Evolutionary conservation across 2,888 invertebrate species (phyloP), one percentile per base, ranked within the genome.

Genomic region (Spialia ferax): DNA sequence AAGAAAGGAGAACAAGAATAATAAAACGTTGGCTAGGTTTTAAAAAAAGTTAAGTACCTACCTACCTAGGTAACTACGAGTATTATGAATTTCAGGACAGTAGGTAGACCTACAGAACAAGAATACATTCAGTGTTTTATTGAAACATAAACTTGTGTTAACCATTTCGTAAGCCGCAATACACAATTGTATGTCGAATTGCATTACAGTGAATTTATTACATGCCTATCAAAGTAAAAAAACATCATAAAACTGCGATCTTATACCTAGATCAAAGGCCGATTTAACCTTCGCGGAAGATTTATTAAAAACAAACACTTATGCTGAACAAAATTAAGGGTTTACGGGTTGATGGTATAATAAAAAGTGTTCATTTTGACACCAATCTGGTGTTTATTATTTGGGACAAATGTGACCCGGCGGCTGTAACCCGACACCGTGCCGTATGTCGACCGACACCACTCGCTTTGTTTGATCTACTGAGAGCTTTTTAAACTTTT

Each of bases 401-500:
- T 88, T 86, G 81, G 86, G 86, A 87, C 91, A 88, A 93, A 89
- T 91, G 93, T 87, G 93, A 91, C 89, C 90, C 88, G 85, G 75
- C 83, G 84, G 72, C 73, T 71, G 93, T 85, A 89, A 93, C 84
- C 83, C 74, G 77, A 93, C 80, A 91, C 90, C 87, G 77, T 74
- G 79, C 88, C 91, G 91, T 82, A 87, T 89, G 91, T 81, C 87
- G 81, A 83, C 85, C 84, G 85, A 88, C 88, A 87, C 87, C 83
- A 85, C 89, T 87, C 86, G 75, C 84, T 82, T 87, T 93, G 93
- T 93, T 93, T 93, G 93, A 93, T 93, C 93, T 93, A 93, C 92
- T 87, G 89, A 90, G 92, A 91, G 93, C 91, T 92, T 93, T 93
- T 93, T 93, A 91, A 91, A 89, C 86, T 91, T 93, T 93, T 93